Evolutionary conservation across 2,113 vertebrate species (phyloP).

Genomic region (Macrotis lagotis): DNA sequence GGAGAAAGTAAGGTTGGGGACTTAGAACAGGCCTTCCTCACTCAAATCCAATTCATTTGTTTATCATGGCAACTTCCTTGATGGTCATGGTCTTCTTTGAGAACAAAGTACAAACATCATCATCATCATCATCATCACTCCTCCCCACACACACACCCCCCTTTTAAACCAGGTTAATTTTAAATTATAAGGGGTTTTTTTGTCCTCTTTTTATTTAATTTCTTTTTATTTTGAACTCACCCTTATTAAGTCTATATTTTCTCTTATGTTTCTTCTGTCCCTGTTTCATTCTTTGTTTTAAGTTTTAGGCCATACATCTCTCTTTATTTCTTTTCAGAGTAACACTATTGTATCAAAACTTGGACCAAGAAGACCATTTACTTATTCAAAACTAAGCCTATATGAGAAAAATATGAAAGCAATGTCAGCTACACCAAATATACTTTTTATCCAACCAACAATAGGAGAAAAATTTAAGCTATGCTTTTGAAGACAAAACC

Average conservation of each 20-base stretch:
- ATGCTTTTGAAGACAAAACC: neutral
- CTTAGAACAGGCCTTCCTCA: too few relatives aligned
- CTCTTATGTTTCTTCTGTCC: neutral
- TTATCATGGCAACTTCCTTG: too few relatives aligned
- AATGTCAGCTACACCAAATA: neutral
- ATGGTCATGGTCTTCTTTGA: too few relatives aligned
- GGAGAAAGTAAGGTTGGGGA: too few relatives aligned
- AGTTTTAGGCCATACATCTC: conserved; percentile 3
- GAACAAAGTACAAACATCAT: too few relatives aligned
- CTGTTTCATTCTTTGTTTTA: neutral
- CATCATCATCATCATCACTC: too few relatives aligned
- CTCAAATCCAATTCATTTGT: too few relatives aligned
- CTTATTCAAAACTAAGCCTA: conserved; percentile 13
- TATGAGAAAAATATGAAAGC: conserved; percentile 18
- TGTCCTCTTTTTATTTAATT: neutral
- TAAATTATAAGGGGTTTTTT: neutral
- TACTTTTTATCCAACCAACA: neutral
- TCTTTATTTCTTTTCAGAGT: neutral
- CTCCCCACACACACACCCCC: too few relatives aligned
- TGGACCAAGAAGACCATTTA: neutral
- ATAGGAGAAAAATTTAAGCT: neutral
- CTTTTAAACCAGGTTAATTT: neutral
- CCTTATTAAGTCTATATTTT: neutral
- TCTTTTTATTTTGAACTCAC: conserved; percentile 21
- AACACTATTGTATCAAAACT: neutral